Base-by-base conservation (phyloP, 1,140 invertebrate species). In the Rhopalosiphum maidis region DNA sequence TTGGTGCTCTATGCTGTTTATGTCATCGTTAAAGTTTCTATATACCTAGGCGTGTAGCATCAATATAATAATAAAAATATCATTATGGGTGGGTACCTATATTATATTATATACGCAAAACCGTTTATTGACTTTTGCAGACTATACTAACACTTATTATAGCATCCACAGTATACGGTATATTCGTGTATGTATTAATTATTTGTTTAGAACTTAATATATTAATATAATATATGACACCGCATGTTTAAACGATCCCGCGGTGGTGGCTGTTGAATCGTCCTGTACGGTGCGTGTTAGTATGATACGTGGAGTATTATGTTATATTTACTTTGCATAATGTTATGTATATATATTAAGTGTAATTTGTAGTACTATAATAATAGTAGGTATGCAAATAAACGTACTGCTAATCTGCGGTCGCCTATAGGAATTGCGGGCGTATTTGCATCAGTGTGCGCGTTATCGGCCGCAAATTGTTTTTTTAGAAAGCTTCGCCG, bases 401-500 rank as follows among this genome's bases (percentile, higher is more conserved):
- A n/a, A 77, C 60, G 60, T 7, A 85, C 37, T 22, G 37, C 43
- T 87, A 87, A 87, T 48, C 25, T 87, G 11, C n/a, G 37, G 41
- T 41, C 83, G 37, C 11, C 77, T 82, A 82, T 30, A 7, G 35
- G 35, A 35, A 25, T 41, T 37, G 60, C n/a, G 60, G 60, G n/a
- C 22, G 37, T 85, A 43, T 85, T 86, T 87, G 22, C 25, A 60
- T 25, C 55, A 8, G 30, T 9, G 30, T 25, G 30, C 54, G 55
- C 54, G 55, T 91, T 68, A 91, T 91, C 90, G 55, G 90, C 15
- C 21, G 1, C 11, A 68, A 91, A 48, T 82, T 91, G 18, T 46
- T 82, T 90, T 85, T 91, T 91, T 89, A 46, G 54, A 91, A 82
- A 46, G 89, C 41, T 4, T 51, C 88, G 15, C 54, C 37, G 55